phyloP scores from a whole-genome alignment of 2,797 vertebrate species.

The Miichthys miiuy region DNA sequence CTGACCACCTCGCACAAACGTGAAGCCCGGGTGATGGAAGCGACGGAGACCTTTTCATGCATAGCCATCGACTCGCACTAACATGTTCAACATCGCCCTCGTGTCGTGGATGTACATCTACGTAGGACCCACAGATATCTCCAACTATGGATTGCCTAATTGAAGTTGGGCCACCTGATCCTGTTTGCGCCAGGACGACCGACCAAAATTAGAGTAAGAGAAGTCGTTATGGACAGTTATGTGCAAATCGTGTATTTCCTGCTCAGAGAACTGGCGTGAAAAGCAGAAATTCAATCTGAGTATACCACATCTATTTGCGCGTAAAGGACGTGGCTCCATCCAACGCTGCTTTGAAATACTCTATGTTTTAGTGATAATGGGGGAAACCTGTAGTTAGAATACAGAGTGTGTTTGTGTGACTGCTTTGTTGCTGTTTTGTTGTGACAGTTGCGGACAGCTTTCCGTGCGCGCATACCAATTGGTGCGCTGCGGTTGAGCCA shows the following conservation, averaged over 20 bases:
- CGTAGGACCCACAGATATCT: slow-evolving; percentile 18
- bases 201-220: slow-evolving; percentile 31
- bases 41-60: slow-evolving; percentile 31
- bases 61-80: slow-evolving; percentile 42
- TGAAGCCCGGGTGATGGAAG: slow-evolving; percentile 61
- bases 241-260: slow-evolving; percentile 54
- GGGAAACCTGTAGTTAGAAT: slow-evolving; percentile 62
- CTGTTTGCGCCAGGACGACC: slow-evolving; percentile 53
- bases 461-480: slow-evolving; percentile 28
- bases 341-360: slow-evolving; percentile 29
- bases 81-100: slow-evolving; percentile 46
- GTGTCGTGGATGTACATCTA: slow-evolving; percentile 21
- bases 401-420: slow-evolving; percentile 25
- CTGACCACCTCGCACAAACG: slow-evolving; percentile 22
- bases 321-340: slow-evolving; percentile 55
- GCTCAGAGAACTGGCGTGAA: slow-evolving; percentile 47
- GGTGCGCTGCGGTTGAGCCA: slow-evolving; percentile 41
- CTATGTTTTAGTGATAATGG: slow-evolving; percentile 60
- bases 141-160: slow-evolving; percentile 68
- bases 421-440: slow-evolving; percentile 9
- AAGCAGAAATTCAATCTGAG: slow-evolving; percentile 33
- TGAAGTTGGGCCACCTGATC: slow-evolving; percentile 77
- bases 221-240: slow-evolving; percentile 67
- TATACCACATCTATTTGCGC: slow-evolving; percentile 32
- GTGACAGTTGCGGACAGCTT: slow-evolving; percentile 16